Evolutionary conservation across 2,113 vertebrate species (phyloP).

Genomic region (Rhinogobius similis): DNA sequence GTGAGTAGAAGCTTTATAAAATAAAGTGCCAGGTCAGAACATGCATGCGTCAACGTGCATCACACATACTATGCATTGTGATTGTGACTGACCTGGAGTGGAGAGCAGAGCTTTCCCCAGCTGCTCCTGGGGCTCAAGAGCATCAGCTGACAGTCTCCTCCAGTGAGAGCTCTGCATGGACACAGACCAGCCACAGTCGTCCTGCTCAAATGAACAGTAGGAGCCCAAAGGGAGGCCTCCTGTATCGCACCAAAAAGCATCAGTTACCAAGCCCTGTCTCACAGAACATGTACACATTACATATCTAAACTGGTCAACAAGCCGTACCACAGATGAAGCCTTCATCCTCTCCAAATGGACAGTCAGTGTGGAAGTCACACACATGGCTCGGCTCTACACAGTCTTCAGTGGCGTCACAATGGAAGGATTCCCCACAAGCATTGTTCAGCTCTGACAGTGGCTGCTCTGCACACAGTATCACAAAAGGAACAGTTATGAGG

Average conservation of each 20-base stretch:
- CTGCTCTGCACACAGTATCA: constrained; percentile 55
- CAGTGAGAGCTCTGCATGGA: constrained; percentile 64
- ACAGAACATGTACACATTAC: background rate
- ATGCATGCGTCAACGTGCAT: background rate
- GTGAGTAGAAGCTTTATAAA: background rate
- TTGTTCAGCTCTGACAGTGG: constrained; percentile 6
- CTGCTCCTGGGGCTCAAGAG: constrained; percentile 50
- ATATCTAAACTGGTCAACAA: background rate
- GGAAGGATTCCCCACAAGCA: constrained; percentile 68
- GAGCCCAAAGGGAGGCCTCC: constrained; percentile 80
- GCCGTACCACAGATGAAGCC: constrained; percentile 82
- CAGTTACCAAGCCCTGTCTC: background rate
- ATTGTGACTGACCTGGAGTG: constrained; percentile 75
- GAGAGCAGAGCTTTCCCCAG: constrained; percentile 75
- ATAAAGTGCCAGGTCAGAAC: background rate
- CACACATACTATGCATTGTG: background rate
- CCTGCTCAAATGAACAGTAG: constrained; percentile 85
- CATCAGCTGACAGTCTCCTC: constrained; percentile 66
- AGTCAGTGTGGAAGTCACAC: constrained; percentile 85
- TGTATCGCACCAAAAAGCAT: constrained; percentile 44
- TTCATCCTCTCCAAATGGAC: constrained; percentile 79
- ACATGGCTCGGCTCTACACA: constrained; percentile 81
- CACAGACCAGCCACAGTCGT: constrained; percentile 82
- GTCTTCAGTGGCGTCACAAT: constrained; percentile 71
- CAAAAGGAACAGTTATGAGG: background rate